A percentile compares a stretch with the other conserved stretches of the same genome.
phyloP scores from a whole-genome alignment of 37 sponge, comb jelly and placozoan genomes.

The Lycopodina hypogea region DNA sequence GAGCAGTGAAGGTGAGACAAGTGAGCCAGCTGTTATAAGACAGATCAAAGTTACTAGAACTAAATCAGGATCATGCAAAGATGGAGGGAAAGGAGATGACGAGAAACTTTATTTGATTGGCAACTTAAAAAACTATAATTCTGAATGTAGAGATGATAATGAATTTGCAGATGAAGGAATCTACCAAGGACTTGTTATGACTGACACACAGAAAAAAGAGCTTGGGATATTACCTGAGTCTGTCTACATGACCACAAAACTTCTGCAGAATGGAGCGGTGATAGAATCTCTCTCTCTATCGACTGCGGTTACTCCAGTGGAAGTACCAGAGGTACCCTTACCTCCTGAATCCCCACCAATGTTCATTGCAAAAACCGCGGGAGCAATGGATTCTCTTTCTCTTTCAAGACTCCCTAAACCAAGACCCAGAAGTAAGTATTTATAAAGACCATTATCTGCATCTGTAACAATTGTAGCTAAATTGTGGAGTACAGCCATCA shows the following conservation, averaged over 20 bases:
- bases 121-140: background rate
- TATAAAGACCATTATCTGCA: no score
- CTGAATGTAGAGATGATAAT: background rate
- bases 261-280: conserved; percentile 3
- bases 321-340: background rate
- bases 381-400: no score
- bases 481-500: no score
- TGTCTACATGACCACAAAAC: conserved; percentile 45
- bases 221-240: conserved; percentile 42
- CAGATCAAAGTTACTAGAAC: background rate
- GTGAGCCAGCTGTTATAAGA: background rate
- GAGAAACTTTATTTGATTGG: conserved; percentile 11
- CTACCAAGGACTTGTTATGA: conserved; percentile 41
- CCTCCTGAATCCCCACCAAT: background rate
- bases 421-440: no score
- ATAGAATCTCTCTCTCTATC: background rate
- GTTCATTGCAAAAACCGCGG: background rate
- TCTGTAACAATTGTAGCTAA: no score
- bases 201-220: conserved; percentile 9
- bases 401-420: no score
- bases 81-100: background rate
- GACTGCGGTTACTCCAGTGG: background rate
- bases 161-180: background rate
- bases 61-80: background rate
- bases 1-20: conserved; percentile 1